These are phyloP conservation scores for Operophtera brumata DNA, from an alignment of 2,888 invertebrate genomes.

Conservation along the genomic window DNA sequence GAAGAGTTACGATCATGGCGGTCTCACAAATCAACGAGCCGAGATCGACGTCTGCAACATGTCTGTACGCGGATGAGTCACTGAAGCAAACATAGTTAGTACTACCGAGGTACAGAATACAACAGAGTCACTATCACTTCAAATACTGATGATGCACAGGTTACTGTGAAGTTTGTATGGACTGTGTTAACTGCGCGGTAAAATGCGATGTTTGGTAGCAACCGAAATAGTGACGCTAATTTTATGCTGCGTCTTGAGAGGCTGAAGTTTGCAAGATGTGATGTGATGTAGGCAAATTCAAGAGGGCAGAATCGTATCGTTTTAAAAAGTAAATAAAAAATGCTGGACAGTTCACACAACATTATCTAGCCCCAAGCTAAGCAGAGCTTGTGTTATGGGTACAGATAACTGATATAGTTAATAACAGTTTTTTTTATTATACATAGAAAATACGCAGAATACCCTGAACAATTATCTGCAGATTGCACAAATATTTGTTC, in stretches of 20 bases:
- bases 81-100: slow-evolving; percentile 16
- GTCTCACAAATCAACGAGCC: slow-evolving; percentile 47
- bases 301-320: neutral
- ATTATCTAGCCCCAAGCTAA: too few relatives aligned
- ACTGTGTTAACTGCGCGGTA: slow-evolving; percentile 13
- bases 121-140: too few relatives aligned
- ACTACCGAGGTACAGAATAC: too few relatives aligned
- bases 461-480: too few relatives aligned
- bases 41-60: slow-evolving; percentile 42
- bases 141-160: slow-evolving; percentile 1
- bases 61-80: slow-evolving; percentile 37
- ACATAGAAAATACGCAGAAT: too few relatives aligned
- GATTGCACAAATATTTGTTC: too few relatives aligned
- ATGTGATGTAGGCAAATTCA: slow-evolving; percentile 4
- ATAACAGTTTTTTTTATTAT: too few relatives aligned
- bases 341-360: too few relatives aligned
- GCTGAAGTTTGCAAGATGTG: neutral
- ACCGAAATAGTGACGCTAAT: slow-evolving; percentile 18
- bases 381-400: too few relatives aligned
- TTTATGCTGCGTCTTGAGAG: slow-evolving; percentile 6
- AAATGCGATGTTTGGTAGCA: slow-evolving; percentile 12
- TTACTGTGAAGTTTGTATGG: neutral
- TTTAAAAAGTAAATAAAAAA: neutral
- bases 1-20: slow-evolving; percentile 33
- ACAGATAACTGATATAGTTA: too few relatives aligned